Base-by-base conservation (phyloP, 2,797 vertebrate species). In the Lepus oiostolus region DNA sequence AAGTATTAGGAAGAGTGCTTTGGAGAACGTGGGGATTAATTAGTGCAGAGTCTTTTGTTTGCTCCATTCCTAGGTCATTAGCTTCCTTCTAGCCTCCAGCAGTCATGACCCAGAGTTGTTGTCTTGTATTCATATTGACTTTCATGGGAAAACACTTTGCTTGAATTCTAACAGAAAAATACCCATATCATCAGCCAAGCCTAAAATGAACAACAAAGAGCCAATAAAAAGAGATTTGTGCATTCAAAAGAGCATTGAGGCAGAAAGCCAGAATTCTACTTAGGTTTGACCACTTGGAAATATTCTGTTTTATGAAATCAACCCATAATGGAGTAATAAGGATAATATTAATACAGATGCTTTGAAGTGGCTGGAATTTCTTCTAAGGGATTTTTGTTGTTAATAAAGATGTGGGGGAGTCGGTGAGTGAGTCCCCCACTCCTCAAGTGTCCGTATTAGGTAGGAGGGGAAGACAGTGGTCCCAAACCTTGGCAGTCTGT, bases 131-230 rank as follows among this genome's bases (percentile, higher is more conserved):
- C n/a, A 75, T 60, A n/a, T 17, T 90, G 74, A 79, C 75, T 94
- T 93, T 88, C 85, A 47, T 60, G 62, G 92, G 76, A 83, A 96
- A 93, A 72, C n/a, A 75, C 30, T 91, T 94, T 60, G 14, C 88
- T 70, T 22, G 54, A 70, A 16, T 88, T 63, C 63, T 85, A 82
- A 54, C 74, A 54, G 83, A 72, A 81, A 95, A 93, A 92, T 32
- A 67, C 22, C 28, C 30, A 1, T 70, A 50, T 77, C 28, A 50
- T 76, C 47, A 92, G 85, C 26, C 74, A 85, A 68, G 79, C 42
- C 8, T 30, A 26, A 50, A 83, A 85, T 65, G 89, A 92, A 76
- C 62, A 85, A 72, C 21, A 54, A 67, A 17, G 42, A 85, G 9
- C 71, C 85, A 30, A 96, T 85, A 65, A 82, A 85, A 62, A 52